Evolutionary conservation across 2,797 vertebrate genomes (phyloP).

Genomic region (Simalia tracyae): DNA sequence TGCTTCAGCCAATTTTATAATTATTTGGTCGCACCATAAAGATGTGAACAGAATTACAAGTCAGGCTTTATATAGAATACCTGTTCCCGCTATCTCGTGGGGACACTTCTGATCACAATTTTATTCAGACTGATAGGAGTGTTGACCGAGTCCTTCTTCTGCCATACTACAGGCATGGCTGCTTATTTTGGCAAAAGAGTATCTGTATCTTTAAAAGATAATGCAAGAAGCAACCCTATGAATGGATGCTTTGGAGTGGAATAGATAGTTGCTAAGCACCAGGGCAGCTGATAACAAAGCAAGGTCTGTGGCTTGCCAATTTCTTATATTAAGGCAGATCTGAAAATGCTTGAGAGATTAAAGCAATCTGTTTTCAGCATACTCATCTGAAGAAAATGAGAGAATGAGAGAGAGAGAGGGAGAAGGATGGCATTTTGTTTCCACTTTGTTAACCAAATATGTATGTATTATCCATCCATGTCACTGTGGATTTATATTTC

Average conservation of each 20-base stretch:
- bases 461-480: neutral
- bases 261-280: slow-evolving; percentile 39
- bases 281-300: slow-evolving; percentile 39
- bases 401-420: neutral
- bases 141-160: neutral
- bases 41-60: neutral
- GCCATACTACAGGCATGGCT: neutral
- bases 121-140: neutral
- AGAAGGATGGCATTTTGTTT: neutral
- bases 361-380: slow-evolving; percentile 12
- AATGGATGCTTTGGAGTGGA: neutral
- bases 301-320: slow-evolving; percentile 18
- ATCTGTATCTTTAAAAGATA: slow-evolving; percentile 2
- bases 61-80: neutral
- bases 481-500: neutral
- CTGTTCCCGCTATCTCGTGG: neutral
- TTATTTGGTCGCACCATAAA: neutral
- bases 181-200: slow-evolving; percentile 14
- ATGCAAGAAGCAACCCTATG: neutral
- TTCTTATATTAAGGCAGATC: slow-evolving; percentile 29
- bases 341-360: neutral
- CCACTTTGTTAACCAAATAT: neutral
- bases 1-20: neutral
- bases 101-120: neutral
- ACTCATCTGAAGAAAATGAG: neutral